Conservation (phyloP, 35 echinoderm and acorn worm genomes). For the Lytechinus variegatus region DNA sequence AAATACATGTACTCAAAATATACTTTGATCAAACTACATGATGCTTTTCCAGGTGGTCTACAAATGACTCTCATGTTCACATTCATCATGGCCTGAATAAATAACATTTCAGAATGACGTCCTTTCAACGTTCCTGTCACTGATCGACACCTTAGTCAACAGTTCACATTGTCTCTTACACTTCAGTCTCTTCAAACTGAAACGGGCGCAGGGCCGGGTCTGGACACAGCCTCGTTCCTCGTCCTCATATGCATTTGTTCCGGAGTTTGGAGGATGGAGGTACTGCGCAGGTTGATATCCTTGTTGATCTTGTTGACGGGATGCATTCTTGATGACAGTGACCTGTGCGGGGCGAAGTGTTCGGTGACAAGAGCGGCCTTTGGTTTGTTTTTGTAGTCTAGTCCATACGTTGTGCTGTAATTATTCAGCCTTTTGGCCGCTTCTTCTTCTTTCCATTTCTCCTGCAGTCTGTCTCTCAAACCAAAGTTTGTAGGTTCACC, state of each 20-base stretch:
- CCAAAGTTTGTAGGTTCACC: constrained; percentile 91
- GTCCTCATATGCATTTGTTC: constrained; percentile 71
- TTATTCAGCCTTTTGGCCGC: constrained; percentile 50
- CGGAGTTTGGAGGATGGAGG: constrained; percentile 83
- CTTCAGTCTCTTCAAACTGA: constrained; percentile 43
- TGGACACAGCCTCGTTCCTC: constrained; percentile 53
- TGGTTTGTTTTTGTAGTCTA: constrained; percentile 64
- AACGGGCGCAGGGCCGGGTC: constrained; percentile 48
- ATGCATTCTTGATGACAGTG: constrained; percentile 85
- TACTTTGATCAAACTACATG: not conserved
- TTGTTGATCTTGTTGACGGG: constrained; percentile 88
- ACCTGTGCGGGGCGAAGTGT: constrained; percentile 84
- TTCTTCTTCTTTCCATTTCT: constrained; percentile 77
- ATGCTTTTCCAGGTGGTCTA: not conserved
- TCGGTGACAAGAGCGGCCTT: constrained; percentile 66
- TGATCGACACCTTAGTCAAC: not conserved
- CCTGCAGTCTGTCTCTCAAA: constrained; percentile 57
- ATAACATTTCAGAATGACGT: not conserved
- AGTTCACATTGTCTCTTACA: not conserved
- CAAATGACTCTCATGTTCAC: not conserved
- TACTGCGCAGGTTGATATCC: constrained; percentile 77
- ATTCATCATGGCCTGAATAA: not conserved
- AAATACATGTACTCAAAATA: not conserved
- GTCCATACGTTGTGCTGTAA: constrained; percentile 86
- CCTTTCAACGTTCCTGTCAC: not conserved